phyloP scores from a whole-genome alignment of 2,113 vertebrate genomes.

The Gasterosteus nipponicus region DNA sequence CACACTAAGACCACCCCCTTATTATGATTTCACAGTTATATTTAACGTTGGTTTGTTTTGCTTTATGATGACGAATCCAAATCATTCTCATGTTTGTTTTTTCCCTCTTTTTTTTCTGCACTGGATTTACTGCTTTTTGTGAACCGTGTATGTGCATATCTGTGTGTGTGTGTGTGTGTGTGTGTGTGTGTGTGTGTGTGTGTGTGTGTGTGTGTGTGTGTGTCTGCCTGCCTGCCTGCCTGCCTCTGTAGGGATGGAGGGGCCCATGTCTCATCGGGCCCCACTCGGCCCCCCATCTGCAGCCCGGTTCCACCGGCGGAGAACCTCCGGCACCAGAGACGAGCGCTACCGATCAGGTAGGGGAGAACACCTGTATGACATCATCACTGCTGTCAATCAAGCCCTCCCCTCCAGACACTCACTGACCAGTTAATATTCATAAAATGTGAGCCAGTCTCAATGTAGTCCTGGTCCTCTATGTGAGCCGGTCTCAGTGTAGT shows the following conservation, averaged over 20 bases:
- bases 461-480: too few relatives aligned
- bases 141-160: slow-evolving; percentile 22
- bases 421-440: too few relatives aligned
- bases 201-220: neutral
- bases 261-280: slow-evolving; percentile 90
- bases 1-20: slow-evolving; percentile 6
- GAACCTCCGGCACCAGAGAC: slow-evolving; percentile 96
- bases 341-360: slow-evolving; percentile 97
- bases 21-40: slow-evolving; percentile 19
- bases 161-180: slow-evolving; percentile 29
- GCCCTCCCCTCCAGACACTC: too few relatives aligned
- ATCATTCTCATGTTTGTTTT: slow-evolving; percentile 74
- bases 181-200: slow-evolving; percentile 43
- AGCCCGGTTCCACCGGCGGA: slow-evolving; percentile 94
- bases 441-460: too few relatives aligned
- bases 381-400: too few relatives aligned
- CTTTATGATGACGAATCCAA: slow-evolving; percentile 38
- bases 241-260: slow-evolving; percentile 88
- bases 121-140: slow-evolving; percentile 51
- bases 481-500: too few relatives aligned
- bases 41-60: slow-evolving; percentile 42
- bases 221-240: slow-evolving; percentile 55
- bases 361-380: too few relatives aligned
- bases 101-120: slow-evolving; percentile 26
- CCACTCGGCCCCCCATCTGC: slow-evolving; percentile 91